These are phyloP conservation scores for Amphipyra tragopoginis DNA, from an alignment of 2,888 invertebrate genomes.

Conservation along the genomic window DNA sequence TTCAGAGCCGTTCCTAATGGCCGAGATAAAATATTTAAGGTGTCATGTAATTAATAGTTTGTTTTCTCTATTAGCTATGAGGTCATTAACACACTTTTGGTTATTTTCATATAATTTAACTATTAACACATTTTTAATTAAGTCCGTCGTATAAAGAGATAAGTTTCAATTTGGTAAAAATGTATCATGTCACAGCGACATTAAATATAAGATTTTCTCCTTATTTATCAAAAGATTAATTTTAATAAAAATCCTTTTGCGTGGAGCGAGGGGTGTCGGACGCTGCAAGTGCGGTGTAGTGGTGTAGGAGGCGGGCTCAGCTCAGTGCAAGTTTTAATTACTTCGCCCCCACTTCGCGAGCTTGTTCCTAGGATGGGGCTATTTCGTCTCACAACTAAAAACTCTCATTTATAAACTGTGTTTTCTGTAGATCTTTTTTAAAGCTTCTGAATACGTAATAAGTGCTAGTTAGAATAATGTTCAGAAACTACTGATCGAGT, in stretches of 20 bases:
- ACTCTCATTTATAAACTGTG: constrained; percentile 81
- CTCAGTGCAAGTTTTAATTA: constrained; percentile 84
- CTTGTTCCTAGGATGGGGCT: constrained; percentile 78
- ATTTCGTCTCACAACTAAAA: constrained; percentile 81
- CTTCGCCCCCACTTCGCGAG: constrained; percentile 79
- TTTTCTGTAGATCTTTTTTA: constrained; percentile 69
- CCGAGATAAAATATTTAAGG: constrained; percentile 74
- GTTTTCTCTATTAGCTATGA: constrained; percentile 52
- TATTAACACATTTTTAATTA: neutral
- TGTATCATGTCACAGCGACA: constrained; percentile 13
- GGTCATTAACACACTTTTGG: neutral
- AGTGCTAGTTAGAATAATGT: constrained; percentile 27
- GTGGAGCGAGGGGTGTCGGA: constrained; percentile 55
- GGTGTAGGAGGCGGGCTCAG: constrained; percentile 57
- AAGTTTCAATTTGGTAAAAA: neutral
- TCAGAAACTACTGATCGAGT: constrained; percentile 13
- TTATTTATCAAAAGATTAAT: constrained; percentile 65
- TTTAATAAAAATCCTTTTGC: constrained; percentile 64
- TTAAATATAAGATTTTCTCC: constrained; percentile 28
- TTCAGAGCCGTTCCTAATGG: constrained; percentile 75
- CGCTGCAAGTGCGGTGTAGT: constrained; percentile 56
- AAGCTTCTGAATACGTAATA: constrained; percentile 69
- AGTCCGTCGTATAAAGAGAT: neutral
- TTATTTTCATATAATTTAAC: neutral
- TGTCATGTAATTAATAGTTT: constrained; percentile 64